Evolutionary conservation across 2,888 invertebrate genomes (phyloP).

Genomic region (Diabrotica balteata): DNA sequence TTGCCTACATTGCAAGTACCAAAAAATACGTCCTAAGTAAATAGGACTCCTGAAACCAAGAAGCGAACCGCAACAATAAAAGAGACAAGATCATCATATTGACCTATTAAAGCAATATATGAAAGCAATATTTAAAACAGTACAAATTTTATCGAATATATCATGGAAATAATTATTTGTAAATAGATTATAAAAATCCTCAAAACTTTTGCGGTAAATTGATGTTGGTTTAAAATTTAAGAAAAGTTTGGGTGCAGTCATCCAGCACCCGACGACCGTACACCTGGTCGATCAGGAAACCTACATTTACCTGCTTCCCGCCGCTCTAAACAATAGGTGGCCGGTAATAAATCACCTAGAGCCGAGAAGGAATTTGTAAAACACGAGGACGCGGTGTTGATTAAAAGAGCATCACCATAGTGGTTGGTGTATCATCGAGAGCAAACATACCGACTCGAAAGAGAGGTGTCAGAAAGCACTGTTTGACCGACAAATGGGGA

Average conservation of each 20-base stretch:
- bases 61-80: no score
- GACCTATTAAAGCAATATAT: no score
- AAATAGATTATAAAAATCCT: no score
- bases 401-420: conserved; percentile 52
- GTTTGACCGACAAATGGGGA: conserved; percentile 17
- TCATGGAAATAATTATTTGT: no score
- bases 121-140: no score
- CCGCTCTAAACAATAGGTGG: conserved; percentile 59
- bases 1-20: no score
- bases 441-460: conserved; percentile 33
- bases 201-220: no score
- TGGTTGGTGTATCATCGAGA: conserved; percentile 34
- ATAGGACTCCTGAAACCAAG: no score
- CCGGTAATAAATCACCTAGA: conserved; percentile 59
- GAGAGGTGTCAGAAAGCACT: conserved; percentile 25
- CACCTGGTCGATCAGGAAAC: conserved; percentile 47
- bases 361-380: conserved; percentile 59
- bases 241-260: conserved; percentile 18
- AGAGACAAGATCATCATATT: no score
- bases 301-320: conserved; percentile 51
- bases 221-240: not conserved
- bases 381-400: conserved; percentile 58
- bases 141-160: no score
- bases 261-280: conserved; percentile 30
- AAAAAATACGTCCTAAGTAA: no score